Percentiles rank a stretch among this genome's conserved stretches.
phyloP scores from a whole-genome alignment of 2,797 vertebrate species.

The Phalanger gymnotis region DNA sequence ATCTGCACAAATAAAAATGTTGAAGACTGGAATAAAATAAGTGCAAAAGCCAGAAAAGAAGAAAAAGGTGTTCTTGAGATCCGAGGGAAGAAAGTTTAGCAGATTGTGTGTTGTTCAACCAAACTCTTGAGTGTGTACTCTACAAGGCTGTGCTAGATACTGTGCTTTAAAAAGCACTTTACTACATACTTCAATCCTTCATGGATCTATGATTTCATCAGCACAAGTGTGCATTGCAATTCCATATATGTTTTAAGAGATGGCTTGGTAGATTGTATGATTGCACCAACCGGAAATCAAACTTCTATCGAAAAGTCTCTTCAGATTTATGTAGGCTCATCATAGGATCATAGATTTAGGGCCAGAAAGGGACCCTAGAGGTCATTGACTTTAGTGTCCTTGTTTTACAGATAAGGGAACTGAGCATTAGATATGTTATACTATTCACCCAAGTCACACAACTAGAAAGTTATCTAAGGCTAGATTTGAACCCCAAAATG shows the following conservation, averaged over 20 bases:
- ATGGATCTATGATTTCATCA: neutral
- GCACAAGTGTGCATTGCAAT: neutral
- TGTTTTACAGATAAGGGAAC: neutral
- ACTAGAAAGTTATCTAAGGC: neutral
- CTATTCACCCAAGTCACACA: neutral
- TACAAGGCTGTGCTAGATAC: neutral
- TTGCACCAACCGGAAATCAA: neutral
- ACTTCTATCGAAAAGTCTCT: neutral
- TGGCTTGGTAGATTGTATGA: neutral
- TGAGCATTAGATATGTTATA: neutral
- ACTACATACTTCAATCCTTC: neutral
- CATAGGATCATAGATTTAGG: neutral
- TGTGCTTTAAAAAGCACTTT: neutral
- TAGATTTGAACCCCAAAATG: neutral
- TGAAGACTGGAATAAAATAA: neutral
- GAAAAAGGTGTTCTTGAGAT: neutral
- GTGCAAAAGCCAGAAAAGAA: neutral
- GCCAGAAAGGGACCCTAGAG: neutral
- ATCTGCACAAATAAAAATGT: neutral
- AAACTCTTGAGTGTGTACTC: neutral
- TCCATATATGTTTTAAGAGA: neutral
- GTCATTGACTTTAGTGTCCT: neutral
- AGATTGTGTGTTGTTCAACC: neutral
- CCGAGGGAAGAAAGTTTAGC: neutral
- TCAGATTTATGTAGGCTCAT: neutral